Evolutionary conservation across 2,797 vertebrate genomes (phyloP), one percentile per base, ranked within the genome.

Genomic region (Sardinella longiceps): DNA sequence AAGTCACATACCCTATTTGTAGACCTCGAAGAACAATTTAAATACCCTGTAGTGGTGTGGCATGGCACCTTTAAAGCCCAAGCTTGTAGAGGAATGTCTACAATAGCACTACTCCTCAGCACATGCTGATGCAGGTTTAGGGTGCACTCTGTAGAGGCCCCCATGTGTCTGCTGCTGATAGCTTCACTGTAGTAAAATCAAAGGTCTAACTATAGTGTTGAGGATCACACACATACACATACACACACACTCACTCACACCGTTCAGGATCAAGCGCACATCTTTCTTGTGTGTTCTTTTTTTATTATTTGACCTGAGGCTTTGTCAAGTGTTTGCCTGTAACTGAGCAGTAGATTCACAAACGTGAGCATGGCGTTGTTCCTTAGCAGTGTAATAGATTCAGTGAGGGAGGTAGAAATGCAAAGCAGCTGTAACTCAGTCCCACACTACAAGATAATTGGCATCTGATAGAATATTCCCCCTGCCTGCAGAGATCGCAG

Each of bases 141-240:
- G 66, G 84, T 82, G 70, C 70, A 83, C 86, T 83, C 84, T 46
- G 81, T 63, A 74, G 82, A 46, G 83, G 87, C 85, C n/a, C n/a
- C n/a, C n/a, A n/a, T n/a, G n/a, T 43, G 60, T 46, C 25, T 85
- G 84, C 84, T 30, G 56, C 82, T 88, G 85, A 89, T 88, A 86
- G 86, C 82, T 86, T 84, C 81, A 82, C 83, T 66, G 81, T 82
- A 87, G 85, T 89, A 82, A 88, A 88, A 89, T 88, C 86, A 88
- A 88, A 88, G 87, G 90, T 89, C 81, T 81, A 77, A 33, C 83
- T 60, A 81, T n/a, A 82, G 51, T 18, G 30, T n/a, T 25, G 25
- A 10, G 80, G 80, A 88, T 85, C 80, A 82, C 14, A 45, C 43
- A 7, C 7, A 45, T 7, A 45, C 43, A 45, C 7, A 45, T 45